Conservation (phyloP, 2,113 vertebrate genomes). For the Atractosteus spatula region DNA sequence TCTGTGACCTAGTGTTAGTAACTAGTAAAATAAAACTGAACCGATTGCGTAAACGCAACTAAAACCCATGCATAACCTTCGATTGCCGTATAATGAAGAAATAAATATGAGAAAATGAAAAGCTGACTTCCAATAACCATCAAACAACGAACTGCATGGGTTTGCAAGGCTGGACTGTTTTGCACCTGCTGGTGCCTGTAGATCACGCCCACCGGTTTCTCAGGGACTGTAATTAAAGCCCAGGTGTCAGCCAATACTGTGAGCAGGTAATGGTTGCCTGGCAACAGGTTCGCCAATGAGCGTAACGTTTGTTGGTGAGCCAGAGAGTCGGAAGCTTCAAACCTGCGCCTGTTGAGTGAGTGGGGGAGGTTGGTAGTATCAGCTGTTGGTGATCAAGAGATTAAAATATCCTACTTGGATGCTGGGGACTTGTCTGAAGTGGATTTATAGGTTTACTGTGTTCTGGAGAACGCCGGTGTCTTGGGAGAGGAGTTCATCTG, state of each 20-base stretch:
- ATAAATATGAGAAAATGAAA: too few species aligned
- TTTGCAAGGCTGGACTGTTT: too few species aligned
- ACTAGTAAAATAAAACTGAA: too few species aligned
- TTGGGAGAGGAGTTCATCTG: background rate
- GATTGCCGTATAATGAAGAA: too few species aligned
- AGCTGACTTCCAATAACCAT: too few species aligned
- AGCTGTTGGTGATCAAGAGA: constrained; percentile 7
- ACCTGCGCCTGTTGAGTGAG: constrained; percentile 22
- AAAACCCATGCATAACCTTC: too few species aligned
- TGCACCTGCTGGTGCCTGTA: too few species aligned
- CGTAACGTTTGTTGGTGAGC: constrained; percentile 34
- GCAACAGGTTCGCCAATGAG: constrained; percentile 58
- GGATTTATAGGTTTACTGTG: background rate
- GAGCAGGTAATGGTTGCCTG: constrained; percentile 50
- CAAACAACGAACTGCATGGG: too few species aligned
- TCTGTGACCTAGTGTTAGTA: too few species aligned
- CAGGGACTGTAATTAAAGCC: too few species aligned
- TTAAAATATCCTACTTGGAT: background rate
- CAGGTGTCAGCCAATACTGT: constrained; percentile 45
- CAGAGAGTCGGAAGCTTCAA: constrained; percentile 38
- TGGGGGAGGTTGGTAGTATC: constrained; percentile 6
- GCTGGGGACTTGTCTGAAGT: background rate
- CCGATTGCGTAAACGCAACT: too few species aligned
- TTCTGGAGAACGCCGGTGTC: background rate
- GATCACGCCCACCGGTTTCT: too few species aligned